Percentiles rank a stretch among this genome's conserved stretches.
Conservation (phyloP, 2,888 invertebrate genomes). For the Tridacna gigas region DNA sequence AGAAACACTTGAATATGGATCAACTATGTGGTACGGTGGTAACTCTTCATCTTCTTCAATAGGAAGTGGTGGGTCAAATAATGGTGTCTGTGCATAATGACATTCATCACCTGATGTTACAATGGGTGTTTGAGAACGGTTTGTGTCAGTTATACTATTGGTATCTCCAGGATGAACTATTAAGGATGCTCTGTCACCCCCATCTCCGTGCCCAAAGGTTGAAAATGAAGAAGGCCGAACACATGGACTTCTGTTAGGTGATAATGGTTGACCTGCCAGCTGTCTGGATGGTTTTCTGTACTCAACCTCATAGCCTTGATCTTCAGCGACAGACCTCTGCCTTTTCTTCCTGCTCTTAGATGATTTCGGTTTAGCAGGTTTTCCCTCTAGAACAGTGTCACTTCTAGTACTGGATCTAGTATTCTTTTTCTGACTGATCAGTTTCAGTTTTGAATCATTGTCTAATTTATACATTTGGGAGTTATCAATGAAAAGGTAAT, state of each 20-base stretch:
- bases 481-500: conserved; percentile 70
- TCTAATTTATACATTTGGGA: neutral
- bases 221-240: conserved; percentile 48
- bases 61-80: conserved; percentile 62
- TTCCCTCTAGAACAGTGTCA: conserved; percentile 32
- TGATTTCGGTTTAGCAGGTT: conserved; percentile 14
- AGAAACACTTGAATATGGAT: conserved; percentile 19
- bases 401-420: conserved; percentile 38
- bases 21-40: conserved; percentile 75
- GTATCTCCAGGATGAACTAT: conserved; percentile 50
- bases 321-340: conserved; percentile 2
- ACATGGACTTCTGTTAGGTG: conserved; percentile 25
- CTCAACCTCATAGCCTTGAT: conserved; percentile 2
- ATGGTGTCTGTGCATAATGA: conserved; percentile 52
- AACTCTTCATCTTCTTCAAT: conserved; percentile 77
- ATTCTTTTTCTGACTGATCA: conserved; percentile 6
- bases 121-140: conserved; percentile 6
- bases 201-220: conserved; percentile 52
- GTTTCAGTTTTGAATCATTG: conserved; percentile 9
- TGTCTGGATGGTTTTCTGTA: neutral
- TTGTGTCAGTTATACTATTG: conserved; percentile 30
- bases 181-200: conserved; percentile 33
- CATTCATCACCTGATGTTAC: conserved; percentile 21
- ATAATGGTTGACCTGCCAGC: neutral
- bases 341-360: conserved; percentile 28